Base-by-base conservation (phyloP, 2,888 invertebrate species). In the Odontothrips loti region DNA sequence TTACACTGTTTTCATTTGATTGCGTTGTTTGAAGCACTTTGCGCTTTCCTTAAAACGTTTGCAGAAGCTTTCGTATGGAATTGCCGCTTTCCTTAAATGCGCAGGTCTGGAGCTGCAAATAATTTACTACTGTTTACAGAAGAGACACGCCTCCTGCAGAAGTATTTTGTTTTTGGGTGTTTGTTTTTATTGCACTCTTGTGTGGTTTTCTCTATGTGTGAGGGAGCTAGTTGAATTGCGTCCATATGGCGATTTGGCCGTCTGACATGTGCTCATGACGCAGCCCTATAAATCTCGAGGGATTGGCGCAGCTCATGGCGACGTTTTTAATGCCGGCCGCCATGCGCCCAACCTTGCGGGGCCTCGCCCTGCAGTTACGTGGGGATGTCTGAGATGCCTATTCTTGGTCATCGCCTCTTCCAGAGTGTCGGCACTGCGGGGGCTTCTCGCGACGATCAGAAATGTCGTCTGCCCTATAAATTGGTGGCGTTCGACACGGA, bases 211-310 rank as follows among this genome's bases (percentile, higher is more conserved):
- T 6, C 63, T 17, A n/a, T 11, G 23, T 11, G 68, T 11, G 11
- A 4, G 68, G 6, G 68, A 23, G 27, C 34, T 43, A 43, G 34
- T 43, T 43, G 2, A 43, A 6, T 4, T 4, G 34, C 34, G 34
- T n/a, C 34, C 34, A 43, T 2, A 2, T 43, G 34, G 34, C 34
- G 3, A 43, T 43, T 27, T 6, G 23, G 12, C 23, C 27, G 27
- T 27, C 8, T 75, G 11, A 27, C 68, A 27, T 43, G 27, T 12
- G 23, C 11, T 12, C 34, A 43, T 43, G 34, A 43, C 34, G 34
- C 68, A 81, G 51, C 78, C 80, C 48, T 79, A 81, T 58, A 80
- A 79, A 48, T 80, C 81, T 82, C 48, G 15, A 1, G 58, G 58
- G 58, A 58, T 58, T 58, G 34, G 23, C 63, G 75, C 80, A 29